Conservation (phyloP, 1,140 invertebrate species). For the Drosophila quadrilineata region DNA sequence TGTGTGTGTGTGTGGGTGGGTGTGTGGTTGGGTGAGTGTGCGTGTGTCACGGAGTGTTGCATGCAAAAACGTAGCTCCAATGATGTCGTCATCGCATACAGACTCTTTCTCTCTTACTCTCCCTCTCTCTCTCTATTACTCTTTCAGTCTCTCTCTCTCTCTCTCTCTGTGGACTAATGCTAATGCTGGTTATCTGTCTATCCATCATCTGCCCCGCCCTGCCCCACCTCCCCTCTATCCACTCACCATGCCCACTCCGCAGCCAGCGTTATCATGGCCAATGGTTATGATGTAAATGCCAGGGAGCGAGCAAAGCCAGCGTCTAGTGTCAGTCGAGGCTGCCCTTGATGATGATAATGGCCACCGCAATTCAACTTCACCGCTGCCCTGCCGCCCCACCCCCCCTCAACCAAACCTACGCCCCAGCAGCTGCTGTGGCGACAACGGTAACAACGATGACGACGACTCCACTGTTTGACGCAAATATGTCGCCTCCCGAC, state of each 20-base stretch:
- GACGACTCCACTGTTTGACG: conserved; percentile 38
- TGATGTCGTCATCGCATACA: conserved; percentile 31
- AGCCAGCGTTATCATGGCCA: no score
- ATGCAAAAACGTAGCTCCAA: not conserved
- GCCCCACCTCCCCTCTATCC: no score
- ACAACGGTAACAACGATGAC: not conserved
- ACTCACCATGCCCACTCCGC: no score
- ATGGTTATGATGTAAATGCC: conserved; percentile 75
- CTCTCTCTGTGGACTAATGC: conserved; percentile 60
- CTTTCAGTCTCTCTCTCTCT: not conserved
- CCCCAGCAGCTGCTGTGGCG: not conserved
- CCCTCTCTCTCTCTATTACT: not conserved
- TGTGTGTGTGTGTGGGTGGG: no score
- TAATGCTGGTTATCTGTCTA: conserved; percentile 76
- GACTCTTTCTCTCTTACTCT: not conserved
- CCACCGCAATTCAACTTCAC: conserved; percentile 17
- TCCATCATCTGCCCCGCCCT: conserved; percentile 65
- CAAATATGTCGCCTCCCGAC: conserved; percentile 69
- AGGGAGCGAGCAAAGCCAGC: conserved; percentile 3
- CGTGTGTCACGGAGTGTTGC: conserved; percentile 35
- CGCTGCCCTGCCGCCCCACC: no score
- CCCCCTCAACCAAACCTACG: no score
- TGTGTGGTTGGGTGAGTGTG: no score
- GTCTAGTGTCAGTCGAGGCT: conserved; percentile 22
- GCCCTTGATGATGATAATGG: conserved; percentile 39